Percentiles rank a stretch among this genome's conserved stretches.
Conservation (phyloP, 2,113 vertebrate species). For the Hippocampus comes region DNA sequence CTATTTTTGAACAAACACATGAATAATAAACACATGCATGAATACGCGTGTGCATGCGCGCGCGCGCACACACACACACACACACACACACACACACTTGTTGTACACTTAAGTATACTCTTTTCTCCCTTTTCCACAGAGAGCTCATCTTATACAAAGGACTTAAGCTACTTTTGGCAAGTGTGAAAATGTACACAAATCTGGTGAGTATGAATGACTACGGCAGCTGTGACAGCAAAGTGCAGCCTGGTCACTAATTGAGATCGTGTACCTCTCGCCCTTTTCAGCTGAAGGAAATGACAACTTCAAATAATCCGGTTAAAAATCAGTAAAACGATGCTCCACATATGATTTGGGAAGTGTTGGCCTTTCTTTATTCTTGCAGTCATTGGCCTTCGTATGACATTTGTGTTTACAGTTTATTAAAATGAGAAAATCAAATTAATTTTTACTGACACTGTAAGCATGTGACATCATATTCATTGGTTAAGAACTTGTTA, state of each 20-base stretch:
- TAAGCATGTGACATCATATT: background rate
- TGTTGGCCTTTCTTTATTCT: background rate
- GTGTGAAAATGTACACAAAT: background rate
- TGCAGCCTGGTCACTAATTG: conserved; percentile 34
- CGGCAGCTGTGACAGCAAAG: conserved; percentile 23
- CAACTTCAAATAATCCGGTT: conserved; percentile 19
- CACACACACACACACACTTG: conserved; percentile 10
- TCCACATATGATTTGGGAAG: background rate
- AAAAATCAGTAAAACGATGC: conserved; percentile 15
- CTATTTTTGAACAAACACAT: conserved; percentile 39
- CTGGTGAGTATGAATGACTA: conserved; percentile 21
- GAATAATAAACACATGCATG: conserved; percentile 1
- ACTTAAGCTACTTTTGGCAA: background rate
- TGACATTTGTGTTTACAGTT: conserved; percentile 5
- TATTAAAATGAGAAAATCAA: background rate
- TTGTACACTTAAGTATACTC: conserved; percentile 23
- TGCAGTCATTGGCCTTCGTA: conserved; percentile 14
- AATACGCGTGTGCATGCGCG: no score
- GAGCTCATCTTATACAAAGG: conserved; percentile 14
- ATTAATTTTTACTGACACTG: background rate
- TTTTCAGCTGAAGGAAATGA: conserved; percentile 34
- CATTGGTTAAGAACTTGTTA: background rate
- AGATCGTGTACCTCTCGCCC: conserved; percentile 32
- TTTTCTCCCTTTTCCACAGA: conserved; percentile 1
- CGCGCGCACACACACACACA: background rate